phyloP scores from a whole-genome alignment of 2,888 invertebrate genomes.

The Ceraclea dissimilis region DNA sequence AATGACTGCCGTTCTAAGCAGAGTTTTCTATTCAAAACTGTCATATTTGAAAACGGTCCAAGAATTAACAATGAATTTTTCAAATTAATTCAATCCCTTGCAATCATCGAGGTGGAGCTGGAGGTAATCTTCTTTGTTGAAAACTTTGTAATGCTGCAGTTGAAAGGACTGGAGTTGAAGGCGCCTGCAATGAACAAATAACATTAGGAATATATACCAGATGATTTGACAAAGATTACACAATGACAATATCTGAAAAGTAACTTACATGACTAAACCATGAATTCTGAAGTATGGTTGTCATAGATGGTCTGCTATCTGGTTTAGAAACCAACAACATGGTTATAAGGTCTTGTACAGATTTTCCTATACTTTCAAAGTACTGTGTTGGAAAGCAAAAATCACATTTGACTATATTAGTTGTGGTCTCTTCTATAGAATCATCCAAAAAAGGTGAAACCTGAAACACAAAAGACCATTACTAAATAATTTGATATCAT shows the following conservation, averaged over 20 bases:
- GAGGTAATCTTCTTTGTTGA: conserved; percentile 22
- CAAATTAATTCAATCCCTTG: too few species aligned
- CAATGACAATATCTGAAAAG: not conserved
- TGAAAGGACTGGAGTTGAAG: conserved; percentile 16
- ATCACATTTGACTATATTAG: conserved; percentile 74
- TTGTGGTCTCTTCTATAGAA: conserved; percentile 74
- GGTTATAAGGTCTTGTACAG: conserved; percentile 60
- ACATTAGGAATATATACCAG: not conserved
- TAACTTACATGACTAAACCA: conserved; percentile 35
- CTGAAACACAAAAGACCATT: conserved; percentile 32
- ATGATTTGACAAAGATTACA: not conserved
- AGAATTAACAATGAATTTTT: too few species aligned
- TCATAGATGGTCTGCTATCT: conserved; percentile 43
- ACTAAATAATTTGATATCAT: too few species aligned
- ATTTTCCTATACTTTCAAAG: conserved; percentile 58
- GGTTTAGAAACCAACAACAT: conserved; percentile 54
- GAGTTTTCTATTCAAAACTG: too few species aligned
- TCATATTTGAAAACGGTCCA: too few species aligned
- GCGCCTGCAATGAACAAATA: conserved; percentile 19
- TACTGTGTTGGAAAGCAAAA: conserved; percentile 77
- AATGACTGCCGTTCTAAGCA: too few species aligned
- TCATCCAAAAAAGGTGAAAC: conserved; percentile 80
- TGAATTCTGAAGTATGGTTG: conserved; percentile 36
- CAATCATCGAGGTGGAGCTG: conserved; percentile 20
- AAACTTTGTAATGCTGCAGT: conserved; percentile 22